A percentile compares a stretch with the other conserved stretches of the same genome.
phyloP scores from a whole-genome alignment of 2,888 invertebrate species.

The Drosophila helvetica region DNA sequence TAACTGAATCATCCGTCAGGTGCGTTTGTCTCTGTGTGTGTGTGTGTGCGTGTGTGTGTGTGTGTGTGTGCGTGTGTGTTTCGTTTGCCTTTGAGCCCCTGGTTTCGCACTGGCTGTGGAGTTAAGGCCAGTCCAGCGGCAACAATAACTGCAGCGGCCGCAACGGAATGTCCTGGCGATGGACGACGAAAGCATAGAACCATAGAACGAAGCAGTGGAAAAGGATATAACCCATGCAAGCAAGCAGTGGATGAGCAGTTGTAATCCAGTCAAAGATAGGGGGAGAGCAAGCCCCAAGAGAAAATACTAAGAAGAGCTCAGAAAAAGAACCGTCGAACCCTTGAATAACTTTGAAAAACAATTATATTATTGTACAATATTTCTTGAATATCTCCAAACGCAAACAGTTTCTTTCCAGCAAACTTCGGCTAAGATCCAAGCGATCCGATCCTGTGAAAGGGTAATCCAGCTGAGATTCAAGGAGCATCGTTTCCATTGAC shows the following conservation, averaged over 20 bases:
- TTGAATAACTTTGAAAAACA: no score
- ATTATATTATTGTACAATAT: no score
- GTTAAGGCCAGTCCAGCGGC: slow-evolving; percentile 43
- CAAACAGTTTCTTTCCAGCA: no score
- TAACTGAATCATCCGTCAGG: slow-evolving; percentile 66
- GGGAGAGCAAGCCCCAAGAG: no score
- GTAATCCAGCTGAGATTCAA: not conserved
- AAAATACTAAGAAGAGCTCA: no score
- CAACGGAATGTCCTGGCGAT: not conserved
- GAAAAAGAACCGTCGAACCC: no score
- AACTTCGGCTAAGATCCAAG: not conserved
- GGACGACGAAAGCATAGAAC: not conserved
- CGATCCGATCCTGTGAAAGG: not conserved
- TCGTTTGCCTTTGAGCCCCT: slow-evolving; percentile 28
- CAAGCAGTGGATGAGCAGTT: not conserved
- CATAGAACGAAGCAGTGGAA: not conserved
- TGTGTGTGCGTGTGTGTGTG: slow-evolving; percentile 25
- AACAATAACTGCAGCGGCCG: slow-evolving; percentile 50
- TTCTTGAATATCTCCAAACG: no score
- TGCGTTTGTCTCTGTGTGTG: slow-evolving; percentile 9
- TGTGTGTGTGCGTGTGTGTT: slow-evolving; percentile 39
- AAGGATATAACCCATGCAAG: not conserved
- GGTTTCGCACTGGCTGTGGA: slow-evolving; percentile 5
- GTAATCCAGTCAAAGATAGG: no score
- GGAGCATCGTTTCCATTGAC: not conserved